Evolutionary conservation across 2,797 vertebrate genomes (phyloP).

Genomic region (Sebastolobus altivelis): DNA sequence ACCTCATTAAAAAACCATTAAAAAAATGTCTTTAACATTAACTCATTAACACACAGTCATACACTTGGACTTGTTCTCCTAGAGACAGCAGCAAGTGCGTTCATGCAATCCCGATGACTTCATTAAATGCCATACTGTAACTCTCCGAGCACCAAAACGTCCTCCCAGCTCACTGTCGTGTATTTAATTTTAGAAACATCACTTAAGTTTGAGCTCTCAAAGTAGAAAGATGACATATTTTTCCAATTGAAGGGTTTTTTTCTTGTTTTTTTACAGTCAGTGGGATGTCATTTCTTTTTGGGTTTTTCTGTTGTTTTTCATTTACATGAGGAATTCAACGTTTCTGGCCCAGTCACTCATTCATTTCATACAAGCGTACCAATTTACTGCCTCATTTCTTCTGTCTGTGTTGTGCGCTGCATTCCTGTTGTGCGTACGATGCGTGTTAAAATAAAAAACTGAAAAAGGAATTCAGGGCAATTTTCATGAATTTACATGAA

Average conservation of each 20-base stretch:
- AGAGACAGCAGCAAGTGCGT: not conserved
- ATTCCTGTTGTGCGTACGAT: slow-evolving; percentile 44
- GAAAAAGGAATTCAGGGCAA: slow-evolving; percentile 21
- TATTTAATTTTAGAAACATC: slow-evolving; percentile 46
- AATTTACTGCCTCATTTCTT: slow-evolving; percentile 43
- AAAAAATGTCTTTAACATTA: not conserved
- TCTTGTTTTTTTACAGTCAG: slow-evolving; percentile 24
- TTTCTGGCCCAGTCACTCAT: slow-evolving; percentile 28
- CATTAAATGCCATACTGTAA: slow-evolving; percentile 8
- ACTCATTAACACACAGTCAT: not conserved
- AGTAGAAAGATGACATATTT: slow-evolving; percentile 53
- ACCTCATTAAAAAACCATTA: not conserved
- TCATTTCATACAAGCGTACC: slow-evolving; percentile 39
- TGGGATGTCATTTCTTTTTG: slow-evolving; percentile 34
- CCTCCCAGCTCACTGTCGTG: slow-evolving; percentile 10
- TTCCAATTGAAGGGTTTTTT: slow-evolving; percentile 34
- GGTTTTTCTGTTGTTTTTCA: slow-evolving; percentile 64
- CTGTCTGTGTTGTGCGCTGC: not conserved
- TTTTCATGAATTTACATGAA: slow-evolving; percentile 6
- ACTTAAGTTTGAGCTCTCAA: slow-evolving; percentile 28
- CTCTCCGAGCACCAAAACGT: slow-evolving; percentile 9
- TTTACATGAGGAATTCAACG: slow-evolving; percentile 58
- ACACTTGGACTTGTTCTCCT: not conserved
- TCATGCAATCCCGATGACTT: slow-evolving; percentile 32
- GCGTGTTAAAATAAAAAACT: slow-evolving; percentile 29